Evolutionary conservation across 2,113 vertebrate genomes (phyloP), one percentile per base, ranked within the genome.

Genomic region (Empidonax traillii): DNA sequence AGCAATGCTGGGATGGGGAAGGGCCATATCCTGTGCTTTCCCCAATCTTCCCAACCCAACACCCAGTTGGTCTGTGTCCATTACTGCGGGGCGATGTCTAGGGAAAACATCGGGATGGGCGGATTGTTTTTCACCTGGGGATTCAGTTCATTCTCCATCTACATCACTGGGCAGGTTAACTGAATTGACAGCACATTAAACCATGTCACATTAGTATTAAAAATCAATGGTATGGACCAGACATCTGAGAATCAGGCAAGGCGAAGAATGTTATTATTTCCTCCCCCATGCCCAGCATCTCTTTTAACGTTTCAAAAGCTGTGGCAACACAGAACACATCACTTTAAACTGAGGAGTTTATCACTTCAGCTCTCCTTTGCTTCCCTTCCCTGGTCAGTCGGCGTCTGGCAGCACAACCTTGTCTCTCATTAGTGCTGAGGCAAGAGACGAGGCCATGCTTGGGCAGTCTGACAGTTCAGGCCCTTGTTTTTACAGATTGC

Each of bases 141-240:
- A 90, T 95, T 97, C 87, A 75, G 87, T 85, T 96, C 95, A 91
- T 93, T 67, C 89, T 84, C 80, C 51, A 23, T 93, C 89, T 97
- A 65, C 68, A 33, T 85, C 87, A 80, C 86, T 58, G 0, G 4
- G 72, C 35, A 87, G 93, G n/a, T 97, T 90, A 95, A 96, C 96
- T 97, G 94, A 96, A 96, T 96, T 22, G 3, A 84, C 59, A 44
- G 90, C 93, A 94, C 79, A 91, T 90, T 96, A 97, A 79, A 95
- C 90, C 67, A 49, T 55, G 55, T 84, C 94, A 95, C 85, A 85
- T 93, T 93, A 91, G 65, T 90, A 95, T 95, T 95, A 96, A 96
- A 96, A 97, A 97, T 96, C 97, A 96, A 96, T 95, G 89, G 63
- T 53, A 71, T 18, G 69, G 87, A 94, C 71, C 58, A 96, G 92